Base-by-base conservation (phyloP, 2,113 vertebrate genomes). In the Dasyornis broadbenti region DNA sequence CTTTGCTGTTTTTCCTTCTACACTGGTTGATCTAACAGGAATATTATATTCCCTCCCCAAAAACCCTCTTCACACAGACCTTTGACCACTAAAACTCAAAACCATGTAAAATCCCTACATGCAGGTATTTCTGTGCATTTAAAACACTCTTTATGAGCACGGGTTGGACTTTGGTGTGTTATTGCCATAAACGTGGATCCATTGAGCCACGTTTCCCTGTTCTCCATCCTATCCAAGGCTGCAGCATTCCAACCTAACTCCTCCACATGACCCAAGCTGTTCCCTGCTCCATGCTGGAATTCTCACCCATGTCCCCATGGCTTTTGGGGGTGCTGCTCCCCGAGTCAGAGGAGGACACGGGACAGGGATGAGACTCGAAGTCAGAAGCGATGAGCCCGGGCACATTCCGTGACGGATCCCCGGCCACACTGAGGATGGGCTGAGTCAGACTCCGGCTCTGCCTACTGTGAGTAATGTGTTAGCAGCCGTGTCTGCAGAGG, bases 41-140 rank as follows among this genome's bases (percentile, higher is more conserved):
- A 20, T 49, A 13, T 52, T 30, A 11, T 2, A 0, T 44, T 53
- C 30, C 1, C n/a, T 0, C 0, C 14, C 6, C 1, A 9, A 56
- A 45, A 11, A 4, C 28, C 24, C 6, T 56, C 24, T 65, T 57
- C 45, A 17, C 1, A 0, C 2, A 2, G 27, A 31, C 24, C n/a
- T 89, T 60, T 17, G 26, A 11, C 71, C 54, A 26, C 66, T 45
- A 10, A 5, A 40, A 37, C 31, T 35, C 33, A 15, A 19, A 52
- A 7, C 15, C 9, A 2, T 13, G 22, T 27, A 5, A 77, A 83
- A 19, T 7, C 73, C 72, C 15, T 11, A 6, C 23, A 1, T 0
- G 4, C 4, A 7, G 78, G 33, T 28, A 5, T 44, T 17, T 8
- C 8, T 7, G 47, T 23, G 44, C 26, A 3, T 60, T 42, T 26